A percentile compares a stretch with the other conserved stretches of the same genome.
These are phyloP conservation scores for Caranx ignobilis DNA, from an alignment of 2,113 vertebrate genomes.

Conservation along the genomic window DNA sequence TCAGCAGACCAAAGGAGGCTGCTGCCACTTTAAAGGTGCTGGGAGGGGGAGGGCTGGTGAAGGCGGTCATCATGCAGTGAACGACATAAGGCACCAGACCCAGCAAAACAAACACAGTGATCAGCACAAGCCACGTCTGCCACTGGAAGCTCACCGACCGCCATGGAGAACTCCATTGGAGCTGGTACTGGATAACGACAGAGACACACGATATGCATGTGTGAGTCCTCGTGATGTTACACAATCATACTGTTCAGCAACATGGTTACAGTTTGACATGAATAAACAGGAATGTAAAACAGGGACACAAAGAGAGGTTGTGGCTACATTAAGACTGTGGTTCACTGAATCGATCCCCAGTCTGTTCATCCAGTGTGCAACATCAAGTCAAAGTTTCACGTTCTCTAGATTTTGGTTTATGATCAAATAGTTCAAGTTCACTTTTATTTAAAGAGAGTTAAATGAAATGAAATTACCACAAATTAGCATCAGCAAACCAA, in stretches of 20 bases:
- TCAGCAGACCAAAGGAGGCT: conserved; percentile 56
- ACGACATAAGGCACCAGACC: conserved; percentile 69
- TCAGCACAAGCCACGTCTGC: conserved; percentile 63
- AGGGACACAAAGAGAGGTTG: background rate
- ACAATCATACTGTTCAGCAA: background rate
- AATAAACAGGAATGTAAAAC: background rate
- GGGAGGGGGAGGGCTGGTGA: conserved; percentile 66
- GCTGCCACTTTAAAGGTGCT: conserved; percentile 68
- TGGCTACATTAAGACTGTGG: too few species aligned
- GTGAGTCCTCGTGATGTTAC: background rate
- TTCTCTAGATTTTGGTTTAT: background rate
- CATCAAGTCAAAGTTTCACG: background rate
- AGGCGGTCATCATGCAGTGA: conserved; percentile 61
- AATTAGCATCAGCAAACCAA: background rate
- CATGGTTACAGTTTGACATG: background rate
- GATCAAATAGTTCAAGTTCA: background rate
- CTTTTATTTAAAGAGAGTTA: too few species aligned
- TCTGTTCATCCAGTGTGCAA: background rate
- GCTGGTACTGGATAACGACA: conserved; percentile 68
- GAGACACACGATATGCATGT: background rate
- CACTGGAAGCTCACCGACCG: conserved; percentile 63
- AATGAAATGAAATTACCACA: background rate
- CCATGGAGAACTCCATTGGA: conserved; percentile 74
- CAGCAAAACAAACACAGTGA: background rate
- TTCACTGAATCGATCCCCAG: background rate